Percentiles rank a stretch among this genome's conserved stretches.
These are phyloP conservation scores for Barypeithes pellucidus DNA, from an alignment of 2,888 invertebrate genomes.

Conservation along the genomic window DNA sequence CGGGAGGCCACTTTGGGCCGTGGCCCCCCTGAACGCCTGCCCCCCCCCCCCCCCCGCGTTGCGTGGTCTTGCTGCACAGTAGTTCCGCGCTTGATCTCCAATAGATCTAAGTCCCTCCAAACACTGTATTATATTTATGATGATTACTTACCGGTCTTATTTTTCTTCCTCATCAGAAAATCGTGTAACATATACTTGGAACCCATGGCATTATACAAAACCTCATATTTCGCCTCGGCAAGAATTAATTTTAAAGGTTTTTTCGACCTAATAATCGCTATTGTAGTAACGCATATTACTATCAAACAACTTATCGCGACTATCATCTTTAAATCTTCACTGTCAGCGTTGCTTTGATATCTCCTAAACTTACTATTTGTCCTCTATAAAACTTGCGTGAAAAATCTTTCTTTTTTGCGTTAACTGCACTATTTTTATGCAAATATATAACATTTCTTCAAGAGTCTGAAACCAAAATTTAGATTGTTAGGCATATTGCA, in stretches of 20 bases:
- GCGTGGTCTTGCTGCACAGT: too few relatives aligned
- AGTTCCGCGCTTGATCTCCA: too few relatives aligned
- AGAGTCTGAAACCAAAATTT: conserved; percentile 15
- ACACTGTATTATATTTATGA: background rate
- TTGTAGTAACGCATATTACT: conserved; percentile 61
- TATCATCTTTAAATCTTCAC: conserved; percentile 59
- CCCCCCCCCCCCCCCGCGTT: too few relatives aligned
- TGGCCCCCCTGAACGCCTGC: too few relatives aligned
- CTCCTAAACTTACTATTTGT: background rate
- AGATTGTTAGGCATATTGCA: conserved; percentile 8
- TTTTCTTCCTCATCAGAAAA: conserved; percentile 73
- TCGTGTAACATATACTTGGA: conserved; percentile 76
- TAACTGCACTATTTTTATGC: conserved; percentile 1
- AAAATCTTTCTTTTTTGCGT: background rate
- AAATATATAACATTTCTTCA: conserved; percentile 11
- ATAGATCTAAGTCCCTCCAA: too few relatives aligned
- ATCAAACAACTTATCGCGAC: conserved; percentile 62
- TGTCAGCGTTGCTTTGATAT: background rate
- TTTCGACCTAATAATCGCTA: conserved; percentile 71
- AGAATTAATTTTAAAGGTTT: conserved; percentile 73
- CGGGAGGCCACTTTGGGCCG: too few relatives aligned
- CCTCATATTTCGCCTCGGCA: conserved; percentile 73
- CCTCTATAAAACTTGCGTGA: background rate
- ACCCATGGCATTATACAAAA: conserved; percentile 77
- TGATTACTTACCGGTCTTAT: conserved; percentile 72